phyloP scores from a whole-genome alignment of 2,113 vertebrate genomes.

The Epinephelus moara region DNA sequence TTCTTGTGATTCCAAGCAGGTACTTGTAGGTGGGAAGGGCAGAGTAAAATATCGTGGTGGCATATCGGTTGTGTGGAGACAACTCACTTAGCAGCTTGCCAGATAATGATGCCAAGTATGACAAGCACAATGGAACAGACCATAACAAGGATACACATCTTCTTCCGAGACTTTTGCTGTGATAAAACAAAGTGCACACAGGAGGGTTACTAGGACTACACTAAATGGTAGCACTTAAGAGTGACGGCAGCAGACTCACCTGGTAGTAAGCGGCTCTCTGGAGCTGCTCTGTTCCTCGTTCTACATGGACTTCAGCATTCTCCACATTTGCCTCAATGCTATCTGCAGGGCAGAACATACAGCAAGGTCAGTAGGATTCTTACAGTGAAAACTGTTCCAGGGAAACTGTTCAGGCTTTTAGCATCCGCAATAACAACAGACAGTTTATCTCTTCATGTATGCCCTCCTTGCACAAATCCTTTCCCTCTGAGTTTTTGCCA shows the following conservation, averaged over 20 bases:
- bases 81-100: conserved; percentile 77
- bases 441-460: not conserved
- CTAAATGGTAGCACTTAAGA: too few species aligned
- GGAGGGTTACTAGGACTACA: not conserved
- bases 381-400: not conserved
- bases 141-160: conserved; percentile 94
- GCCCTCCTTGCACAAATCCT: not conserved
- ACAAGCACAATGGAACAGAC: conserved; percentile 83
- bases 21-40: conserved; percentile 48
- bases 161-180: conserved; percentile 98
- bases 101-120: conserved; percentile 89
- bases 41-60: conserved; percentile 50
- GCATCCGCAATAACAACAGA: not conserved
- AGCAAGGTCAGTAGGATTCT: not conserved
- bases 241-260: conserved; percentile 79
- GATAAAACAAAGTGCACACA: conserved; percentile 4
- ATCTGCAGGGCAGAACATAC: conserved; percentile 81
- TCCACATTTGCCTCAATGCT: conserved; percentile 99
- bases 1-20: conserved; percentile 46
- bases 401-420: too few species aligned
- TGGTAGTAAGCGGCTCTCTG: conserved; percentile 94
- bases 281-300: conserved; percentile 92
- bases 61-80: conserved; percentile 1
- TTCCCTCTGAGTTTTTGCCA: too few species aligned
- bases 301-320: conserved; percentile 95